phyloP scores from a whole-genome alignment of 2,888 invertebrate genomes.

The Drosophila stalkeri region DNA sequence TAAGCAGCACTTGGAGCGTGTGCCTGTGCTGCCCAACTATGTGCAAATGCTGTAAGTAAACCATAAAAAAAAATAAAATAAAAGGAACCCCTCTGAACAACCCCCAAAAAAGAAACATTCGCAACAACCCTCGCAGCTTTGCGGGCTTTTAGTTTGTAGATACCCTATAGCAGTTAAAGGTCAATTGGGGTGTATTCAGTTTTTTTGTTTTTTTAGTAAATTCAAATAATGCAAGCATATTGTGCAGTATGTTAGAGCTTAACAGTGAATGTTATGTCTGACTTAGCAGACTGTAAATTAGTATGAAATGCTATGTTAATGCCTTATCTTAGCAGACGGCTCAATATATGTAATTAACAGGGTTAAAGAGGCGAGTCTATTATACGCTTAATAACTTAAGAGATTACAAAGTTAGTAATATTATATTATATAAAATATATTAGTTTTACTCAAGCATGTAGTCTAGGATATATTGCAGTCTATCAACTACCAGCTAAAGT shows the following conservation, averaged over 20 bases:
- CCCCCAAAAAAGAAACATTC: constrained; percentile 19
- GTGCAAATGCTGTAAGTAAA: constrained; percentile 89
- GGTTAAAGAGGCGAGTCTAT: neutral
- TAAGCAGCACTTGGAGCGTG: constrained; percentile 88
- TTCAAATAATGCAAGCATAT: no score
- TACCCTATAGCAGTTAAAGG: constrained; percentile 24
- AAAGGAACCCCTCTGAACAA: constrained; percentile 10
- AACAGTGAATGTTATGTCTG: neutral
- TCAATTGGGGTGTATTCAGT: neutral
- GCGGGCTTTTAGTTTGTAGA: constrained; percentile 1
- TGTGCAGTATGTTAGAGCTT: neutral
- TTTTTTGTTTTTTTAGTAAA: no score
- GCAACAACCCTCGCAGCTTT: constrained; percentile 38
- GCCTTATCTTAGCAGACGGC: neutral
- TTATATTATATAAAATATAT: neutral
- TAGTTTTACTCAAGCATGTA: neutral
- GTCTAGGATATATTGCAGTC: constrained; percentile 16
- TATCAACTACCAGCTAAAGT: no score
- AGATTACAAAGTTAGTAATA: no score
- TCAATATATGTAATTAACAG: neutral
- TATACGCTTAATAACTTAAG: neutral
- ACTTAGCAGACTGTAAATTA: neutral
- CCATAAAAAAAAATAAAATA: neutral
- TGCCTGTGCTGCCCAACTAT: constrained; percentile 92
- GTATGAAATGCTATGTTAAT: neutral